Conservation (phyloP, 2,113 vertebrate genomes). For the Labeo rohita region DNA sequence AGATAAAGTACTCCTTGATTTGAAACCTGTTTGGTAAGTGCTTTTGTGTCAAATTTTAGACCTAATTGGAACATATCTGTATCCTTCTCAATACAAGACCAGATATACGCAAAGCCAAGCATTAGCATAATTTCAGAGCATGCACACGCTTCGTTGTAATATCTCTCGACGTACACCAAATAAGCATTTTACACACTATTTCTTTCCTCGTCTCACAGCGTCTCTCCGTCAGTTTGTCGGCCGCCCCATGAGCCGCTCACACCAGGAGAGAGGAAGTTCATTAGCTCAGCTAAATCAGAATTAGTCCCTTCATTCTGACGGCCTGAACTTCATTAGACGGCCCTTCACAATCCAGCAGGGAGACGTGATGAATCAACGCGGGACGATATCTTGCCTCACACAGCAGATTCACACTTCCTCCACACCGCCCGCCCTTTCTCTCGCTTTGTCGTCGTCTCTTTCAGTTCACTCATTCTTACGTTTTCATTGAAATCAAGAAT, state of each 20-base stretch:
- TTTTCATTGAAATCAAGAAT: not conserved
- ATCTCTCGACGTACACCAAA: not conserved
- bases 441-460: conserved; percentile 29
- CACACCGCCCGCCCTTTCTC: conserved; percentile 58
- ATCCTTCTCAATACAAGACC: not conserved
- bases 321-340: conserved; percentile 99
- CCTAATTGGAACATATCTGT: not conserved
- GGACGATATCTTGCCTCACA: conserved; percentile 91
- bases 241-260: conserved; percentile 97
- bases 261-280: conserved; percentile 99
- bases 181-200: conserved; percentile 45
- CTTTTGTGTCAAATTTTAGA: not conserved
- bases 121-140: not conserved
- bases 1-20: not conserved
- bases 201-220: conserved; percentile 52
- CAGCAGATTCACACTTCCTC: conserved; percentile 93
- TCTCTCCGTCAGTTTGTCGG: conserved; percentile 74
- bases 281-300: conserved; percentile 99
- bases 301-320: conserved; percentile 99
- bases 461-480: not conserved
- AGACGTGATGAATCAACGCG: conserved; percentile 97
- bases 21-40: not conserved
- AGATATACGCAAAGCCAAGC: not conserved
- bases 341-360: conserved; percentile 98
- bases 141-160: not conserved